These are phyloP conservation scores for Chaetodon auriga DNA, from an alignment of 2,113 vertebrate genomes.

Conservation along the genomic window DNA sequence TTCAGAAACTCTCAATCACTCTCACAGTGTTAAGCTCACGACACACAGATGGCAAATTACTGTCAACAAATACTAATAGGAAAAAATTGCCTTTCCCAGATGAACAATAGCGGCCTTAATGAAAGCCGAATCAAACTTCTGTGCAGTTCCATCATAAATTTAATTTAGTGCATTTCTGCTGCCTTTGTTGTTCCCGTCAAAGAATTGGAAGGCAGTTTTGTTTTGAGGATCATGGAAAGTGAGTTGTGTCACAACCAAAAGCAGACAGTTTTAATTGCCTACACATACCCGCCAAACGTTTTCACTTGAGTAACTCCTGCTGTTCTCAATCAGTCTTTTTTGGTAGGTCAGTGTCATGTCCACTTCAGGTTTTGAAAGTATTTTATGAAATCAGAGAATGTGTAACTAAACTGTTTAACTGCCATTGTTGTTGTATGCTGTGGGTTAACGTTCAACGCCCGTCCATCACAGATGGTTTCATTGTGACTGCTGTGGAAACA, in stretches of 20 bases:
- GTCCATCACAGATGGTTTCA: constrained; percentile 7
- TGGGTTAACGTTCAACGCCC: not conserved
- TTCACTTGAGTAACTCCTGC: not conserved
- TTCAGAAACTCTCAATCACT: too few relatives aligned
- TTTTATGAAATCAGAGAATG: not conserved
- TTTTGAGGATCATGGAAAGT: not conserved
- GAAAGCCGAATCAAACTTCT: not conserved
- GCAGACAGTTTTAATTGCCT: too few relatives aligned
- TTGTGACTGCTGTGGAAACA: constrained; percentile 20
- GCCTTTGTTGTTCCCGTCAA: not conserved
- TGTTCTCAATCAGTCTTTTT: not conserved
- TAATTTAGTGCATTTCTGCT: not conserved
- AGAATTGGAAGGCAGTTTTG: not conserved
- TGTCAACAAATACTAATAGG: not conserved
- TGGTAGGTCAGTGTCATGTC: not conserved
- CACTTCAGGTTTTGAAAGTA: too few relatives aligned
- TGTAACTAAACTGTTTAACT: not conserved
- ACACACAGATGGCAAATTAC: not conserved
- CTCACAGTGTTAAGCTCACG: too few relatives aligned
- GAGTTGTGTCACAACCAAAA: not conserved
- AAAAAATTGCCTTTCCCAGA: not conserved
- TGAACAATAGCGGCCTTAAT: not conserved
- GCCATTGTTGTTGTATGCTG: not conserved
- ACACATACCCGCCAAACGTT: not conserved
- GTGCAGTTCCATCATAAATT: not conserved